Conservation (phyloP, 1,140 invertebrate genomes). For the Maconellicoccus hirsutus region DNA sequence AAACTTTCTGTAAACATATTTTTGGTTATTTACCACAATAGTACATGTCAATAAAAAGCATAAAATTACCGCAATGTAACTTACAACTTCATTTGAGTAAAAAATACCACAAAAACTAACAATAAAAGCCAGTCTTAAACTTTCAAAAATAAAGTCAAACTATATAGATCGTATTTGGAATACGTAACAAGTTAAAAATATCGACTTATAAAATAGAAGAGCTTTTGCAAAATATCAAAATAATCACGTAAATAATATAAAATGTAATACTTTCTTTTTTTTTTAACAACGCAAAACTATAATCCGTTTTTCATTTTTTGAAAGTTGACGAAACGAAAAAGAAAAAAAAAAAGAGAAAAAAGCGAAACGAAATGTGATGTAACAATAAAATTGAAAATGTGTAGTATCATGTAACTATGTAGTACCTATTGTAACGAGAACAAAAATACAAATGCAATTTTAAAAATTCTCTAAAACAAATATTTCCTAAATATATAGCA, state of each 20-base stretch:
- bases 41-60: neutral
- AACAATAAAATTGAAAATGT: neutral
- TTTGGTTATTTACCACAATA: neutral
- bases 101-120: slow-evolving; percentile 9
- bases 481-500: neutral
- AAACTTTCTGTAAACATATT: slow-evolving; percentile 2
- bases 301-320: too few species aligned
- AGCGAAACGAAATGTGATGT: neutral
- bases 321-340: neutral
- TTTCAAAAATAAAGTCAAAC: slow-evolving; percentile 9
- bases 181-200: slow-evolving; percentile 3
- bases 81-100: slow-evolving; percentile 3
- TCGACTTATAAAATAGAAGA: slow-evolving; percentile 4
- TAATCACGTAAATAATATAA: slow-evolving; percentile 5
- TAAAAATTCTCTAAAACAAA: neutral
- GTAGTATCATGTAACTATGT: neutral
- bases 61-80: neutral
- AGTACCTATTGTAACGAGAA: neutral
- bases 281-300: neutral
- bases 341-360: neutral
- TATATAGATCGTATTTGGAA: slow-evolving; percentile 4
- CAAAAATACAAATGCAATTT: neutral
- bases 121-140: slow-evolving; percentile 1
- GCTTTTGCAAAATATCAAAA: slow-evolving; percentile 9
- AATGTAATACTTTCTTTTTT: neutral